Conservation (phyloP, 2,888 invertebrate genomes). For the Brachyptera risi region DNA sequence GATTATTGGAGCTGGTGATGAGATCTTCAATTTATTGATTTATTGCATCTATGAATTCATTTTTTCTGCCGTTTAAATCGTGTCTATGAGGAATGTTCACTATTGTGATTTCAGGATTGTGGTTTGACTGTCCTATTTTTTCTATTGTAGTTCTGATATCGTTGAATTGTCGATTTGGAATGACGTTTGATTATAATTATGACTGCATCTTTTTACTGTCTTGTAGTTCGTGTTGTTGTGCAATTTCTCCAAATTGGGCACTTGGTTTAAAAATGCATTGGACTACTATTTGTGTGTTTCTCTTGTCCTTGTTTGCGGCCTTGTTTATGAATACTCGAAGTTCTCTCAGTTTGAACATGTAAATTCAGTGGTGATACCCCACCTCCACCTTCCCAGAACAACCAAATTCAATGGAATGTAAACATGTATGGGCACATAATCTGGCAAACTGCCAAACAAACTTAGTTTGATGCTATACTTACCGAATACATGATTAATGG, state of each 20-base stretch:
- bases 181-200: neutral
- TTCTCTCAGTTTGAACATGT: too few relatives aligned
- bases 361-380: too few relatives aligned
- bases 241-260: neutral
- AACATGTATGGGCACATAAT: too few relatives aligned
- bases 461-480: too few relatives aligned
- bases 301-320: neutral
- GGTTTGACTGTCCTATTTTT: neutral
- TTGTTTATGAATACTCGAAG: neutral
- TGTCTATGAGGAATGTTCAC: neutral
- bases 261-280: neutral
- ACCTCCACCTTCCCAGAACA: too few relatives aligned
- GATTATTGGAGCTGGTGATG: neutral
- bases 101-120: neutral
- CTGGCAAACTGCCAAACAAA: too few relatives aligned
- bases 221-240: neutral
- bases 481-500: too few relatives aligned
- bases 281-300: neutral
- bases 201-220: neutral
- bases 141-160: neutral
- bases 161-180: neutral
- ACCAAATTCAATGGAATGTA: too few relatives aligned
- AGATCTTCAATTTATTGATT: neutral
- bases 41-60: neutral
- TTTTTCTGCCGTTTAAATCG: neutral